Percentiles rank a stretch among this genome's conserved stretches.
These are phyloP conservation scores for Amphimedon queenslandica DNA, from an alignment of 37 sponge, comb jelly and placozoan species.

Conservation along the genomic window DNA sequence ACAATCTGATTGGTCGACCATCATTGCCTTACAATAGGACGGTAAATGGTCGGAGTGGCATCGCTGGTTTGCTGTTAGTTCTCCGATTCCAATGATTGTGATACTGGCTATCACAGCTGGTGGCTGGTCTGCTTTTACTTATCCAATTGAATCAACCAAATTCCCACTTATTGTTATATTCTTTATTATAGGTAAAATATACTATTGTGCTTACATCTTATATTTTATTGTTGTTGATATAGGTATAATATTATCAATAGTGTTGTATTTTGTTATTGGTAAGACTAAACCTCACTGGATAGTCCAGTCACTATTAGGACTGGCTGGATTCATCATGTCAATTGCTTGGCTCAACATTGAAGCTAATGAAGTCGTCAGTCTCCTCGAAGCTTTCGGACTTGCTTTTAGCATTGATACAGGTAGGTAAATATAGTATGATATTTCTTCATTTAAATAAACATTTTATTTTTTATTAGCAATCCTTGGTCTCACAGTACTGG, in stretches of 20 bases:
- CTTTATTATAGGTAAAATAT: constrained; percentile 56
- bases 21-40: constrained; percentile 33
- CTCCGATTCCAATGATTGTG: constrained; percentile 68
- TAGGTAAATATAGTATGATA: constrained; percentile 10
- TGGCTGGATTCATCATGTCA: constrained; percentile 73
- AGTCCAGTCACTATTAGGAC: constrained; percentile 60
- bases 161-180: constrained; percentile 61
- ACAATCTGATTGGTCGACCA: neutral
- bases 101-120: constrained; percentile 54
- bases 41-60: constrained; percentile 65
- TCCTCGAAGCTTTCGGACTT: constrained; percentile 69
- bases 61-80: constrained; percentile 61
- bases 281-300: constrained; percentile 33
- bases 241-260: constrained; percentile 31
- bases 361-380: constrained; percentile 78
- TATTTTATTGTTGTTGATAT: neutral
- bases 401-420: constrained; percentile 73
- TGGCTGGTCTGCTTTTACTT: constrained; percentile 63
- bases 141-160: constrained; percentile 11
- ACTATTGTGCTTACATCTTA: neutral
- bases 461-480: constrained; percentile 47
- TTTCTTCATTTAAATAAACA: neutral
- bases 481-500: constrained; percentile 84
- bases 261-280: neutral
- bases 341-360: constrained; percentile 81